Evolutionary conservation across 64 coral and sea anemone species (phyloP).

Genomic region (Stylophora pistillata): DNA sequence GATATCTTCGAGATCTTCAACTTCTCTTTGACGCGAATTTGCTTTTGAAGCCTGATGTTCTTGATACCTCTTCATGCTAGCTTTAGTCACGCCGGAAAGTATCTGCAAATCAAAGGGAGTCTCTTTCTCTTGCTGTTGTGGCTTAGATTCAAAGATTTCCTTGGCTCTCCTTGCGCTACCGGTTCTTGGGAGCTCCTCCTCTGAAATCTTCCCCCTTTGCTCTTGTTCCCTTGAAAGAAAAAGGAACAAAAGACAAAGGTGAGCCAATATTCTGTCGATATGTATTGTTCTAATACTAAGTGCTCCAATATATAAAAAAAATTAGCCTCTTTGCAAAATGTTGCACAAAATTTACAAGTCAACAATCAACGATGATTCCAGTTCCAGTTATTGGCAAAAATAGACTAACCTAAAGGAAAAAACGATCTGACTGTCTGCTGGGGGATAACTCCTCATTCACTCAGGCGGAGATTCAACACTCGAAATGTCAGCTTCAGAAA

Average conservation of each 20-base stretch:
- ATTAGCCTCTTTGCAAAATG: too few relatives aligned
- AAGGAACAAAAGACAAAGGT: neutral
- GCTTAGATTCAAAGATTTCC: conserved; percentile 30
- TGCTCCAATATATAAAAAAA: too few relatives aligned
- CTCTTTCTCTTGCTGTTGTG: conserved; percentile 23
- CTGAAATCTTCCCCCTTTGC: conserved; percentile 52
- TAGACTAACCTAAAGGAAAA: too few relatives aligned
- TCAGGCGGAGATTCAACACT: too few relatives aligned
- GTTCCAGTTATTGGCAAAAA: too few relatives aligned
- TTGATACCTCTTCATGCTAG: conserved; percentile 47
- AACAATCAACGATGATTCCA: too few relatives aligned
- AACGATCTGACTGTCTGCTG: too few relatives aligned
- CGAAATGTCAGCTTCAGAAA: too few relatives aligned
- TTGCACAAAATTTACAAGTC: too few relatives aligned
- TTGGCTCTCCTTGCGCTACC: conserved; percentile 58
- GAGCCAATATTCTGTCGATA: neutral
- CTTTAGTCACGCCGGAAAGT: conserved; percentile 45
- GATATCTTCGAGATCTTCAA: conserved; percentile 55
- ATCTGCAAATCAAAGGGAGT: conserved; percentile 26
- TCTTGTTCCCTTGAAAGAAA: conserved; percentile 9
- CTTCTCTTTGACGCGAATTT: neutral
- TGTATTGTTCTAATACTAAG: too few relatives aligned
- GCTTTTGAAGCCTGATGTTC: conserved; percentile 39
- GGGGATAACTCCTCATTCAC: too few relatives aligned
- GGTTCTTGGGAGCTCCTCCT: conserved; percentile 48